These are phyloP conservation scores for Panagrolaimus sp. DNA, from an alignment of 1,140 invertebrate species.

Conservation along the genomic window DNA sequence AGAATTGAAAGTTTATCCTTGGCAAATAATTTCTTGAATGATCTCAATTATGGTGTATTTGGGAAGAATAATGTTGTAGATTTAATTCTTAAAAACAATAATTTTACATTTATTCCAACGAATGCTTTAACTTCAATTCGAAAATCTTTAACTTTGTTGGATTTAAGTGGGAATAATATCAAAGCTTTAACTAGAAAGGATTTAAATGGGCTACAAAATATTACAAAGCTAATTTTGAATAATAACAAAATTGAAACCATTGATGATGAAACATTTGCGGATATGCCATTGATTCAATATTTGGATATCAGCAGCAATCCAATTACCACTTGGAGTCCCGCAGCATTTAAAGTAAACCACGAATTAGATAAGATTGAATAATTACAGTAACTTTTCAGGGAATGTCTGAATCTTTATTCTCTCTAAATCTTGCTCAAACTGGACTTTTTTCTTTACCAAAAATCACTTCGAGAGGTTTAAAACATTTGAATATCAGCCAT, in stretches of 20 bases:
- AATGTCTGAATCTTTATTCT: conserved; percentile 25
- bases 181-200: conserved; percentile 21
- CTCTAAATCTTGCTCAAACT: conserved; percentile 38
- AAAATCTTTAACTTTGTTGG: conserved; percentile 28
- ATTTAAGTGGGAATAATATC: conserved; percentile 34
- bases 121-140: conserved; percentile 35
- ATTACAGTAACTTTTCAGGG: conserved; percentile 32
- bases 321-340: conserved; percentile 42
- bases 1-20: conserved; percentile 24
- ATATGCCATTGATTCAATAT: conserved; percentile 28
- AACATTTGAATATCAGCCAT: conserved; percentile 34
- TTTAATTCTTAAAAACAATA: conserved; percentile 32
- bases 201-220: conserved; percentile 24
- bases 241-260: conserved; percentile 42
- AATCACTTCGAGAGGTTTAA: conserved; percentile 24
- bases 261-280: conserved; percentile 35
- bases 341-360: conserved; percentile 34
- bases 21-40: conserved; percentile 29
- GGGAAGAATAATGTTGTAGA: conserved; percentile 39
- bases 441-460: conserved; percentile 45
- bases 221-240: conserved; percentile 29
- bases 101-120: conserved; percentile 35
- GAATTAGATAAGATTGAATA: neutral
- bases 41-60: conserved; percentile 39
- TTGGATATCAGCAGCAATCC: conserved; percentile 42